Base-by-base conservation (phyloP, 2,797 vertebrate genomes). In the Phoebastria nigripes region DNA sequence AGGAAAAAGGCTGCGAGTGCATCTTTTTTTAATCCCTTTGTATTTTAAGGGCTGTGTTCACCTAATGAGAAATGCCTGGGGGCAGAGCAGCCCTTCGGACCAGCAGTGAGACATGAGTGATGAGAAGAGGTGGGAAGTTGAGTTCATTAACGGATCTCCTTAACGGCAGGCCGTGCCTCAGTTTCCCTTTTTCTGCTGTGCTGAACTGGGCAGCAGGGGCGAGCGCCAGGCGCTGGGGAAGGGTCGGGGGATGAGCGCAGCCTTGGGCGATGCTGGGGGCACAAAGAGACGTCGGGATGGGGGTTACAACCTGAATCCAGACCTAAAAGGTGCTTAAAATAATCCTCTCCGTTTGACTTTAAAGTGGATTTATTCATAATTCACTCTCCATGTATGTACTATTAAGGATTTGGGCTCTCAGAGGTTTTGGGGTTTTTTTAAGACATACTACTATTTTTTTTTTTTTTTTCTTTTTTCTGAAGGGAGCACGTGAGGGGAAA, bases 281-380 rank as follows among this genome's bases (percentile, higher is more conserved):
- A 35, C 2, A 0, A 13, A 37, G 47, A 25, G n/a, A 4, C 1
- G 0, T 41, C 1, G 3, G 37, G 66, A 9, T 42, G 61, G 12
- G 26, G 25, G n/a, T 6, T n/a, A 4, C 62, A 22, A 51, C 78
- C 41, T 47, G 41, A 83, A 81, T 82, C 79, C 41, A 47, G 33
- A n/a, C 20, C 20, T 56, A n/a, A 56, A 56, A 56, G 44, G 72
- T 85, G 87, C 81, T 93, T 82, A 7, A 81, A 94, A 71, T 72
- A 74, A 54, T 54, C 87, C 78, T 90, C 55, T 58, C 54, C 11
- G 24, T 58, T 66, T 69, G 67, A n/a, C 47, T 95, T 91, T 54
- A 66, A 89, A 91, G 84, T 89, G 90, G 74, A 79, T 97, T 94
- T 94, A 70, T 91, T 90, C 0, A 3, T 88, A 93, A 90, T 94